A percentile compares a stretch with the other conserved stretches of the same genome.
These are phyloP conservation scores for Trinorchestia longiramus DNA, from an alignment of 1,140 invertebrate genomes.

Conservation along the genomic window DNA sequence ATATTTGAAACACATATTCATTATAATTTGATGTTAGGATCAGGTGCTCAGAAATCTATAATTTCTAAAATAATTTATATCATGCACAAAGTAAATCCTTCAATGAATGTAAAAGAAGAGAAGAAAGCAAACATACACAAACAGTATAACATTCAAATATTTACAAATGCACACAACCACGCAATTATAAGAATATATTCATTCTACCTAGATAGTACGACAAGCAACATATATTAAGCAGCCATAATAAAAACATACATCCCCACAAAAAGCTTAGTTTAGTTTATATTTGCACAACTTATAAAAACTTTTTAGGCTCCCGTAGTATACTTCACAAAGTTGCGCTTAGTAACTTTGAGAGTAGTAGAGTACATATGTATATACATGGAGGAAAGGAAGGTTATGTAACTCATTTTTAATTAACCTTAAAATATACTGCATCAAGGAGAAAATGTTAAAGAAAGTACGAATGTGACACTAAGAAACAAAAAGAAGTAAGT, in stretches of 20 bases:
- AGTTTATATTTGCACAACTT: background rate
- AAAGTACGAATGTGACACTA: background rate
- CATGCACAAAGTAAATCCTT: background rate
- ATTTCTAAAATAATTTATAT: background rate
- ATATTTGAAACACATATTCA: background rate
- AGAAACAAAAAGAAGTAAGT: background rate
- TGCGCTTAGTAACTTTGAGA: no score
- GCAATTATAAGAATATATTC: background rate
- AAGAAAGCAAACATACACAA: background rate
- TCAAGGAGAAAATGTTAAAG: background rate
- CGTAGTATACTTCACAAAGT: no score
- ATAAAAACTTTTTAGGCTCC: background rate
- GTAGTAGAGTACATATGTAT: no score
- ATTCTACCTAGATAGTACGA: background rate
- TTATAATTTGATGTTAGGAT: background rate
- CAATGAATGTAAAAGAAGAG: background rate
- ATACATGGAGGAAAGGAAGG: background rate
- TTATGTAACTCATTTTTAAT: background rate
- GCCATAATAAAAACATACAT: background rate
- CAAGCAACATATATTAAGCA: background rate
- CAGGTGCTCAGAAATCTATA: background rate
- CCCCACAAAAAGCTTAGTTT: background rate
- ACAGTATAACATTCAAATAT: background rate
- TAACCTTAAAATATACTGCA: no score
- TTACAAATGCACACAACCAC: background rate